These are phyloP conservation scores for Sylvietta virens DNA, from an alignment of 2,113 vertebrate species.

Conservation along the genomic window DNA sequence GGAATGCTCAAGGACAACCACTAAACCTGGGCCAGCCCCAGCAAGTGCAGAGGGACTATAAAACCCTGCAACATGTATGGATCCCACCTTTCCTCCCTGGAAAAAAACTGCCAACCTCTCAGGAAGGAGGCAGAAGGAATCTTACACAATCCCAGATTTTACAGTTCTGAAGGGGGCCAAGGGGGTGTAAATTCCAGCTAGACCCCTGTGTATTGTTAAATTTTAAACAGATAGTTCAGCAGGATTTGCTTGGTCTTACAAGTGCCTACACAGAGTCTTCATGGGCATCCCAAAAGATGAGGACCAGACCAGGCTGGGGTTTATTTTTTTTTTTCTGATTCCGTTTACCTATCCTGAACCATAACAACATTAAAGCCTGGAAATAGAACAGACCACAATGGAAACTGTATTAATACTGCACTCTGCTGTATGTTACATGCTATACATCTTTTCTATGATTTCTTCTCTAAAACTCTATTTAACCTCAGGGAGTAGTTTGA, in stretches of 20 bases:
- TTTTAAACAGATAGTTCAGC: conserved; percentile 12
- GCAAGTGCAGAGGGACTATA: not conserved
- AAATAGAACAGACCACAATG: not conserved
- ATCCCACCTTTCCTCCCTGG: not conserved
- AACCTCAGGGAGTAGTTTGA: not conserved
- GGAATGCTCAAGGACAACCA: not conserved
- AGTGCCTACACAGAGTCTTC: not conserved
- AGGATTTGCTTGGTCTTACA: not conserved
- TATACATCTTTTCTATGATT: not conserved
- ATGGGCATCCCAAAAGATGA: not conserved
- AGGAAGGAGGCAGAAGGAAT: not conserved
- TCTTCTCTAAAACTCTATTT: not conserved
- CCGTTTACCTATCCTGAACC: not conserved
- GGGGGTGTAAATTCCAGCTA: not conserved
- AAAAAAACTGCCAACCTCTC: not conserved
- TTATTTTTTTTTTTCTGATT: not conserved
- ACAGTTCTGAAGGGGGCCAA: not conserved
- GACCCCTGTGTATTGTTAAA: not conserved
- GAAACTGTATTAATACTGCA: conserved; percentile 56
- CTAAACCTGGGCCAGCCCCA: not conserved
- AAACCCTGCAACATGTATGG: not conserved
- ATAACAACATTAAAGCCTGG: not conserved
- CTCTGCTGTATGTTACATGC: conserved; percentile 39
- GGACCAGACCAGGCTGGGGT: not conserved
- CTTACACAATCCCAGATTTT: not conserved